phyloP scores from a whole-genome alignment of 2,113 vertebrate species.

The Pelodiscus sinensis region DNA sequence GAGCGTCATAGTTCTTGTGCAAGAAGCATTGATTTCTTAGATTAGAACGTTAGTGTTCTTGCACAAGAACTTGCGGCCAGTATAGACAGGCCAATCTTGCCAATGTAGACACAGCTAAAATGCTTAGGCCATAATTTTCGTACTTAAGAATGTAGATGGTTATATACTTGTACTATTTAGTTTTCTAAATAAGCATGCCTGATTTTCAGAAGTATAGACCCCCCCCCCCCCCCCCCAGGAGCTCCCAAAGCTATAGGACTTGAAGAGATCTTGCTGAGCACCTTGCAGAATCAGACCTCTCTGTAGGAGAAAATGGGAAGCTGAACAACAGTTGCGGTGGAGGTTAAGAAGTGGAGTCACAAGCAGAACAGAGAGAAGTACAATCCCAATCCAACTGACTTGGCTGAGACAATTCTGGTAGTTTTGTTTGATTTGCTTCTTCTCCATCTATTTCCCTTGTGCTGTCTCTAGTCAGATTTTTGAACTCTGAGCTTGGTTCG shows the following conservation, averaged over 20 bases:
- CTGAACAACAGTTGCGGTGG: neutral
- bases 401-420: no score
- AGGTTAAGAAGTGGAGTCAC: neutral
- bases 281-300: neutral
- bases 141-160: neutral
- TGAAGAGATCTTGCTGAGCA: neutral
- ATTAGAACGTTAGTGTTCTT: no score
- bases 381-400: no score
- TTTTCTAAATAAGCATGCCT: neutral
- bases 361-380: neutral
- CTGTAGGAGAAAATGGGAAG: neutral
- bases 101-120: no score
- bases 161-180: neutral
- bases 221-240: neutral
- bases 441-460: no score
- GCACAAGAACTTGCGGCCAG: no score
- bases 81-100: no score
- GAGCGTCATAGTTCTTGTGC: no score
- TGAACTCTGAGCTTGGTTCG: no score
- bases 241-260: neutral
- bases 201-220: neutral
- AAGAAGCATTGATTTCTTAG: no score
- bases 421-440: no score
- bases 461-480: no score
- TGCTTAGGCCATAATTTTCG: neutral